Evolutionary conservation across 2,113 vertebrate genomes (phyloP).

Genomic region (Centrocercus urophasianus): DNA sequence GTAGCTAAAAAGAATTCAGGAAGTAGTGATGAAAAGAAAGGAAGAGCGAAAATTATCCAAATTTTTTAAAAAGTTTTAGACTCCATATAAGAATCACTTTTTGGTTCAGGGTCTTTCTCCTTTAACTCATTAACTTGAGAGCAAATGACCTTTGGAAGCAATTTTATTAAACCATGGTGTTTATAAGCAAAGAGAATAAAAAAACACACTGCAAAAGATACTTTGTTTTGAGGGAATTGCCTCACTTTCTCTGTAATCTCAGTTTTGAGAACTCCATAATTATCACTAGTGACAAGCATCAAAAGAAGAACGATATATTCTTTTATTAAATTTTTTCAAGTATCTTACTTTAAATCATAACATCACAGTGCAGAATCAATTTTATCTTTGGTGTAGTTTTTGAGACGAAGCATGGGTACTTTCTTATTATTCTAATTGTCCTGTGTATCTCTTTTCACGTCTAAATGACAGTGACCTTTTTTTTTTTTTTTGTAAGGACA

Average conservation of each 20-base stretch:
- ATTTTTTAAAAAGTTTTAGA: neutral
- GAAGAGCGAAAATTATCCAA: neutral
- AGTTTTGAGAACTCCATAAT: neutral
- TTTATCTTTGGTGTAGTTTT: neutral
- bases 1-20: neutral
- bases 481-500: neutral
- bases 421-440: neutral
- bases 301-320: neutral
- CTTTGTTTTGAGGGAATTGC: neutral
- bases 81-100: neutral
- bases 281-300: neutral
- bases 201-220: fast-evolving
- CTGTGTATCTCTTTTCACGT: neutral
- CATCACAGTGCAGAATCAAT: neutral
- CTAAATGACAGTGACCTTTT: neutral
- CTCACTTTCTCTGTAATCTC: neutral
- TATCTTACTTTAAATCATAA: neutral
- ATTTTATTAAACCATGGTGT: neutral
- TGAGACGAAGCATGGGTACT: neutral
- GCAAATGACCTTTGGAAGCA: neutral
- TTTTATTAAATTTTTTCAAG: neutral
- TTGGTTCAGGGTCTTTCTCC: neutral
- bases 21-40: neutral
- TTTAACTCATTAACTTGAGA: neutral
- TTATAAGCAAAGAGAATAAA: neutral